Evolutionary conservation across 2,797 vertebrate species (phyloP), one percentile per base, ranked within the genome.

Genomic region (Hozukius guyotensis): DNA sequence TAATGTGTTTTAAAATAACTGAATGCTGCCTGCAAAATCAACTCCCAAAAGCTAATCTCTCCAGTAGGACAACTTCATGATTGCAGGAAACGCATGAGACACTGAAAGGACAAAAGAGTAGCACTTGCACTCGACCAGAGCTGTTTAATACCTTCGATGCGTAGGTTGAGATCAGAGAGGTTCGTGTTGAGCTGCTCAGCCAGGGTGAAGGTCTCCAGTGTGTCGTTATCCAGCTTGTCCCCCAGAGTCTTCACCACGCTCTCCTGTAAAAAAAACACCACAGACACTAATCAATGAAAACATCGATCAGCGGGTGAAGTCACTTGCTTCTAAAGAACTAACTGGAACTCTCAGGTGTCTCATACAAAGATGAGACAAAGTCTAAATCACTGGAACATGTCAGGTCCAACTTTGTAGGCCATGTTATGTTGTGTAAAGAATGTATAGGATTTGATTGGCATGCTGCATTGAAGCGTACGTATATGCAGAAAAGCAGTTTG

Each of bases 111-210:
- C 32, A 18, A 53, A 63, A n/a, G 7, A 24, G 52, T 8, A 0
- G 0, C 8, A 61, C 46, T 7, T 24, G 34, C 3, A 8, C 11
- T 29, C 8, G 20, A 12, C 18, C 20, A 27, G n/a, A 80, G 31
- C 18, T 12, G n/a, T 52, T 34, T 1, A 5, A 88, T 96, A 99
- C 98, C 98, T 97, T 98, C 96, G 46, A 97, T 96, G 73, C 93
- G 93, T 18, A 92, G 85, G 74, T 95, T 96, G 85, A 98, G 96
- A 10, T 94, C 81, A 6, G 85, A 92, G 86, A 98, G 95, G 84
- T 97, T 96, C 69, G 94, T 92, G 75, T 85, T 93, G 85, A 99
- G 96, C 72, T 95, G 90, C 55, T 96, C 95, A n/a, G 97, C 97
- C n/a, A 93, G 91, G 10, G 60, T 92, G n/a, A 96, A 81, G 57